Evolutionary conservation across 2,888 invertebrate species (phyloP).

Genomic region (Drosophila monieri): DNA sequence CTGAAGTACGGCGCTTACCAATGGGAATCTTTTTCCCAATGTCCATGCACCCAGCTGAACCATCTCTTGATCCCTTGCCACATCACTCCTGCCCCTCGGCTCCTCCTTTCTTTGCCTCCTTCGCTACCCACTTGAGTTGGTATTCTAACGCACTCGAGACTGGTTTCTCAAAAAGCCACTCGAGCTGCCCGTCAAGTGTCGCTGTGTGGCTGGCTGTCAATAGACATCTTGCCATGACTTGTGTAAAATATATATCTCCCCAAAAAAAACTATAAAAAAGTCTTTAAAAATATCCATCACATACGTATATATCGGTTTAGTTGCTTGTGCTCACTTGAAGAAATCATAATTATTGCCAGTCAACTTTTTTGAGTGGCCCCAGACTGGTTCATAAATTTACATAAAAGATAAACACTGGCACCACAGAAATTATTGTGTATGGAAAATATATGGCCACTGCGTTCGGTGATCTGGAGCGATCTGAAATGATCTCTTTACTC

Average conservation of each 20-base stretch:
- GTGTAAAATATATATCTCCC: conserved; percentile 56
- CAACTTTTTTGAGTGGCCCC: conserved; percentile 57
- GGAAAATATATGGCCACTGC: conserved; percentile 25
- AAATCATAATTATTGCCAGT: conserved; percentile 78
- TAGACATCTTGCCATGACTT: conserved; percentile 68
- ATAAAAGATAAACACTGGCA: conserved; percentile 58
- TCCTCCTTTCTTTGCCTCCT: conserved; percentile 23
- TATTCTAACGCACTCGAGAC: conserved; percentile 76
- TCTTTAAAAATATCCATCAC: conserved; percentile 10
- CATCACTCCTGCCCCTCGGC: conserved; percentile 1
- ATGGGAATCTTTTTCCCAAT: conserved; percentile 37
- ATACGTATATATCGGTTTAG: conserved; percentile 8
- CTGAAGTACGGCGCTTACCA: conserved; percentile 72
- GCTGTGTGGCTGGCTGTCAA: conserved; percentile 59
- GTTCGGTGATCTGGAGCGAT: conserved; percentile 27
- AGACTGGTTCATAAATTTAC: conserved; percentile 65
- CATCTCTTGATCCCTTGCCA: conserved; percentile 20
- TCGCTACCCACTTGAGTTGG: conserved; percentile 63
- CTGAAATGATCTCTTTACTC: conserved; percentile 40
- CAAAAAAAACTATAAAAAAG: conserved; percentile 22
- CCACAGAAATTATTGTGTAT: conserved; percentile 25
- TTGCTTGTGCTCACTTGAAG: conserved; percentile 52
- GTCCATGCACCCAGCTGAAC: conserved; percentile 35
- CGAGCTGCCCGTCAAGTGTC: conserved; percentile 74
- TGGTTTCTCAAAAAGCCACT: conserved; percentile 76